Percentiles rank a stretch among this genome's conserved stretches.
phyloP scores from a whole-genome alignment of 2,113 vertebrate genomes.

The Spheniscus mendiculus region DNA sequence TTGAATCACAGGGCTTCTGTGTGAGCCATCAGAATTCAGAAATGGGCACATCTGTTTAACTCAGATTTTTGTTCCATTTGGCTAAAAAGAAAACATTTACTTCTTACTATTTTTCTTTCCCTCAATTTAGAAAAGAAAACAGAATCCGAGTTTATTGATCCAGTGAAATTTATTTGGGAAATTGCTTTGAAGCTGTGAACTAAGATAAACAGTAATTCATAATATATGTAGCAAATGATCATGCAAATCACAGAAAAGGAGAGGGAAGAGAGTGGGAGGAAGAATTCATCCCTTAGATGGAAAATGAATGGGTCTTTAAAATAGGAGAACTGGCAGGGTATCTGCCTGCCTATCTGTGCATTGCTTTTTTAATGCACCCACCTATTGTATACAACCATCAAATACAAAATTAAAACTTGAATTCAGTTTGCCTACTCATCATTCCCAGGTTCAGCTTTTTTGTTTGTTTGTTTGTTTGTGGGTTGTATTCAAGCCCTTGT shows the following conservation, averaged over 20 bases:
- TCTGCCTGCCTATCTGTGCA: neutral
- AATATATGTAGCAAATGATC: constrained; percentile 26
- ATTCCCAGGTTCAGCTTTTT: neutral
- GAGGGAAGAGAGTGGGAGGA: neutral
- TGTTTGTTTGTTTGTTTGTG: neutral
- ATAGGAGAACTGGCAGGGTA: neutral
- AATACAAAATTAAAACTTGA: neutral
- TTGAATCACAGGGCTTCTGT: constrained; percentile 8
- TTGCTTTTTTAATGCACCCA: neutral
- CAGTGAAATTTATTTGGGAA: constrained; percentile 40
- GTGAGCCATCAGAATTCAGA: neutral
- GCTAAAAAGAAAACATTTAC: neutral
- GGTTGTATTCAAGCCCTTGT: neutral
- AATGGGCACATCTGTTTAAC: neutral
- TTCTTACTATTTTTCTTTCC: constrained; percentile 27
- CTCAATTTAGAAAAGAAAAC: neutral
- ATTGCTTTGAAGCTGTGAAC: neutral
- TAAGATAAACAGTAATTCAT: constrained; percentile 42
- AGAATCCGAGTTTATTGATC: constrained; percentile 31
- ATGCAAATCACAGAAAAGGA: constrained; percentile 12
- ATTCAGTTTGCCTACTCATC: neutral
- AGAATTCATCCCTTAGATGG: neutral
- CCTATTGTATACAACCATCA: neutral
- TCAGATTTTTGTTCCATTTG: constrained; percentile 5
- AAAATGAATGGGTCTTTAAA: constrained; percentile 37